A percentile compares a stretch with the other conserved stretches of the same genome.
These are phyloP conservation scores for Diplazon laetatorius DNA, from an alignment of 2,888 invertebrate genomes.

Conservation along the genomic window DNA sequence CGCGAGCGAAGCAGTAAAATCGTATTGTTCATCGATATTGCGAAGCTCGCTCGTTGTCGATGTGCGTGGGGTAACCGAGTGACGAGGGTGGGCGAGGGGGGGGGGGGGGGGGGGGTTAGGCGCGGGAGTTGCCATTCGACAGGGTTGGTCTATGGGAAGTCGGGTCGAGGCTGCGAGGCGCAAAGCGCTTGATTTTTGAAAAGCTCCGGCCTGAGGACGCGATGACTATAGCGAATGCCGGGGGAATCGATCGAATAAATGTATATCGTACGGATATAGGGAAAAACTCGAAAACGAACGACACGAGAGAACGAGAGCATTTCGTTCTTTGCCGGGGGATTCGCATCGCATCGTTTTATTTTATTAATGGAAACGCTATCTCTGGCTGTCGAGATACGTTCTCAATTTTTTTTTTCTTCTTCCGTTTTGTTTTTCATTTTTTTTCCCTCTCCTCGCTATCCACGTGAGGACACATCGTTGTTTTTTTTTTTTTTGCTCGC, in stretches of 20 bases:
- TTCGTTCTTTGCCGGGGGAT: no score
- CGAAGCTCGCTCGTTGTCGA: no score
- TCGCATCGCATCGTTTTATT: neutral
- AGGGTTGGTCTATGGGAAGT: slow-evolving; percentile 25
- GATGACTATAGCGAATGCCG: slow-evolving; percentile 58
- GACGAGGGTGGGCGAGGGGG: neutral
- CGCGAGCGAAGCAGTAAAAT: slow-evolving; percentile 2
- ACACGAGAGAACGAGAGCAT: neutral
- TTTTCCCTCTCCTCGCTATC: no score
- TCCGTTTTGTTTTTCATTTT: no score
- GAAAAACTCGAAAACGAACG: neutral
- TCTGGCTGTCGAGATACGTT: no score
- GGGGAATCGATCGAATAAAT: slow-evolving; percentile 46
- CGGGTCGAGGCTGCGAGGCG: slow-evolving; percentile 11
- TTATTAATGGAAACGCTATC: no score
- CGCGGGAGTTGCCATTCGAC: neutral
- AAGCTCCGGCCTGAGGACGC: slow-evolving; percentile 49
- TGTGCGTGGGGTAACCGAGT: neutral
- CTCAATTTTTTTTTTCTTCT: no score
- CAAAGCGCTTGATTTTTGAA: slow-evolving; percentile 37
- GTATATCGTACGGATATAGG: slow-evolving; percentile 40
- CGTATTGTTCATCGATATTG: no score
- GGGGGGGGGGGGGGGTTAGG: neutral
- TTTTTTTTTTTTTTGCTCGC: no score
- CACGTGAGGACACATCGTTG: no score